Percentiles rank a stretch among this genome's conserved stretches.
Evolutionary conservation across 2,888 invertebrate genomes (phyloP).

Genomic region (Sminthurides aquaticus): DNA sequence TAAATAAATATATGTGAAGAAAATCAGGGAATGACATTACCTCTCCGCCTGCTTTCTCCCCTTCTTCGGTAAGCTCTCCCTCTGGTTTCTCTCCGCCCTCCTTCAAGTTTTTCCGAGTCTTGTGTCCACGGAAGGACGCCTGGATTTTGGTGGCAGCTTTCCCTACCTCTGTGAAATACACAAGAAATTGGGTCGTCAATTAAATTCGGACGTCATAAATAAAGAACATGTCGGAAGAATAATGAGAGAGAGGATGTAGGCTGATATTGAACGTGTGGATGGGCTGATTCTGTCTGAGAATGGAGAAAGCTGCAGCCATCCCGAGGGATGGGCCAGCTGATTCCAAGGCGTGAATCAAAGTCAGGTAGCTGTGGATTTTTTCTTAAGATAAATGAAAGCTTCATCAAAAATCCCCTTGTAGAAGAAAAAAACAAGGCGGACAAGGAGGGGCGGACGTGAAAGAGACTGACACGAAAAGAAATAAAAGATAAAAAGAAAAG

Average conservation of each 20-base stretch:
- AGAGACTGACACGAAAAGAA: not conserved
- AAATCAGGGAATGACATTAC: slow-evolving; percentile 26
- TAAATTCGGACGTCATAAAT: not conserved
- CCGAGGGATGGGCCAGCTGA: not conserved
- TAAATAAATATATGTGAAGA: too few relatives aligned
- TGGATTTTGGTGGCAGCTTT: slow-evolving; percentile 83
- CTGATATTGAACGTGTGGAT: not conserved
- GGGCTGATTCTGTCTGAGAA: not conserved
- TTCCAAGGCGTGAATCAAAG: not conserved
- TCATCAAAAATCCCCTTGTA: too few relatives aligned
- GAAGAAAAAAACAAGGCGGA: not conserved
- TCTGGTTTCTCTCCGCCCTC: slow-evolving; percentile 47
- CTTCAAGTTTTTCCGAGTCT: slow-evolving; percentile 65
- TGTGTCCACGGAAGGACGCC: slow-evolving; percentile 82
- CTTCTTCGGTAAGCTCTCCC: slow-evolving; percentile 41
- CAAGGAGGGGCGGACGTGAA: not conserved
- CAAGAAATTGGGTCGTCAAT: not conserved
- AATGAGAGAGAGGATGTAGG: not conserved
- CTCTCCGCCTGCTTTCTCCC: slow-evolving; percentile 29
- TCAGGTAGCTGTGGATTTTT: too few relatives aligned
- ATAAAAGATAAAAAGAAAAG: slow-evolving; percentile 12
- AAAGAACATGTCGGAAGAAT: slow-evolving; percentile 1
- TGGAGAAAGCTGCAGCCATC: too few relatives aligned
- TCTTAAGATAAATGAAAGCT: too few relatives aligned
- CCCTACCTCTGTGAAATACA: slow-evolving; percentile 62